Percentiles rank a stretch among this genome's conserved stretches.
These are phyloP conservation scores for Calliphora vomitoria DNA, from an alignment of 2,888 invertebrate genomes.

Conservation along the genomic window DNA sequence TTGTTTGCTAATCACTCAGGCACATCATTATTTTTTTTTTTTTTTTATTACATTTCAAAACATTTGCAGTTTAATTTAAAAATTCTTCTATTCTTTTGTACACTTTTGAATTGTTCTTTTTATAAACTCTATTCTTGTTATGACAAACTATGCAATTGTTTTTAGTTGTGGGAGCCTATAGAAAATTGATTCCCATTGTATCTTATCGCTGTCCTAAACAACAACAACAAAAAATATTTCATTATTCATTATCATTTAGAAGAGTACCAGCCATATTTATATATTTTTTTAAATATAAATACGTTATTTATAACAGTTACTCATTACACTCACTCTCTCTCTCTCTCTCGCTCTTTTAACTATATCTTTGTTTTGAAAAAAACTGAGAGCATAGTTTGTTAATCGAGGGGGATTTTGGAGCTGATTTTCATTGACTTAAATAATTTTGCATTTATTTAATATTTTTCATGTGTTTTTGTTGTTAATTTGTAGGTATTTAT, in stretches of 20 bases:
- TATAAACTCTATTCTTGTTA: conserved; percentile 51
- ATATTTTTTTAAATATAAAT: conserved; percentile 23
- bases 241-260: conserved; percentile 10
- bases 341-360: neutral
- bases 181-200: conserved; percentile 68
- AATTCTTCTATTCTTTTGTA: conserved; percentile 17
- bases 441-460: conserved; percentile 39
- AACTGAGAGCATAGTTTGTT: conserved; percentile 6
- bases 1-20: conserved; percentile 67
- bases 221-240: conserved; percentile 35
- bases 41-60: conserved; percentile 28
- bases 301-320: conserved; percentile 60
- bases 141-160: conserved; percentile 51
- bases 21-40: conserved; percentile 32
- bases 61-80: conserved; percentile 37
- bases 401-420: conserved; percentile 18
- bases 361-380: neutral
- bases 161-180: conserved; percentile 58
- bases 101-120: conserved; percentile 51
- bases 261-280: neutral
- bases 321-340: neutral
- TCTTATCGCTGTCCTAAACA: conserved; percentile 61
- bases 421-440: conserved; percentile 49
- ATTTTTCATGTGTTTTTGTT: neutral
- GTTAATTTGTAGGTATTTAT: conserved; percentile 7